These are phyloP conservation scores for Hippocampus abdominalis DNA, from an alignment of 2,113 vertebrate species.

Conservation along the genomic window DNA sequence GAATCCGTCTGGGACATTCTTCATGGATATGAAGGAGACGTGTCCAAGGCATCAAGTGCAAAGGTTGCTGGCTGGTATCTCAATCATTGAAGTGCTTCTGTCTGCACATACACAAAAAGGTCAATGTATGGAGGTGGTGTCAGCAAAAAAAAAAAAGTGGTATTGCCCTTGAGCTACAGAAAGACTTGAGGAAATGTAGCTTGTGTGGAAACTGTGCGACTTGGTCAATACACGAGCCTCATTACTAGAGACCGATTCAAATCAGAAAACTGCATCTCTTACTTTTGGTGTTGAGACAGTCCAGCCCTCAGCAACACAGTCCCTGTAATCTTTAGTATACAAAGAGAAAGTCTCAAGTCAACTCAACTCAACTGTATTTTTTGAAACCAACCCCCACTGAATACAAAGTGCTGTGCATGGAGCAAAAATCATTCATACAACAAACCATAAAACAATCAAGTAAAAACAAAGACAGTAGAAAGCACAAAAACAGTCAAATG, in stretches of 20 bases:
- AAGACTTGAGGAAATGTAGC: neutral
- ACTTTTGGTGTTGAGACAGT: neutral
- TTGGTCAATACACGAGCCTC: slow-evolving; percentile 1
- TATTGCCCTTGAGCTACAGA: neutral
- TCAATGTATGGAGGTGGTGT: slow-evolving; percentile 2
- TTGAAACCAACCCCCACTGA: too few species aligned
- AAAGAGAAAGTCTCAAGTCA: too few species aligned
- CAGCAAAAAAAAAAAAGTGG: neutral
- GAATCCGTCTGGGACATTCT: neutral
- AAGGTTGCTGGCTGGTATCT: neutral
- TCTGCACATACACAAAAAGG: neutral
- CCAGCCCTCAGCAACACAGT: neutral
- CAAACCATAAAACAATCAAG: too few species aligned
- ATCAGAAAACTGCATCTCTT: neutral
- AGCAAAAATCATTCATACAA: too few species aligned
- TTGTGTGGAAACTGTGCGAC: neutral
- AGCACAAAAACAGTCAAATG: too few species aligned
- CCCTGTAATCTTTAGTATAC: too few species aligned
- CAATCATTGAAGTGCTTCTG: slow-evolving; percentile 2
- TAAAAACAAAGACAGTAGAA: too few species aligned
- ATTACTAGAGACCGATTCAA: neutral
- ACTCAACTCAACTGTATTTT: too few species aligned
- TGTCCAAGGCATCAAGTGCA: neutral
- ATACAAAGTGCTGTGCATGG: too few species aligned
- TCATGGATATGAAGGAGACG: neutral